phyloP scores from a whole-genome alignment of 2,113 vertebrate genomes.

The Mystacornis crossleyi region DNA sequence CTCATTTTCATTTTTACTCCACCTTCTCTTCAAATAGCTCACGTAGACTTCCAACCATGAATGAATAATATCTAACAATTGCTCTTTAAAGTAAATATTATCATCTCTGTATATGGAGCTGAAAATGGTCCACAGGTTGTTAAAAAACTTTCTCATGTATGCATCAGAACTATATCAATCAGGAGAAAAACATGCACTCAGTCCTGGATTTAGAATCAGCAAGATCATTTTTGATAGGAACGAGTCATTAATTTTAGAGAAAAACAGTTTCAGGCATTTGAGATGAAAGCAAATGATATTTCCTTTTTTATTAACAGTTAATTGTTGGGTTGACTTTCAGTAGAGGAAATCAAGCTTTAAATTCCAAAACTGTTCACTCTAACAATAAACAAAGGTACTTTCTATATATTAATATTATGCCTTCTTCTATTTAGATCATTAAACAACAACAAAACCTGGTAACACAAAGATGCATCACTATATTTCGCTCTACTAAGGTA shows the following conservation, averaged over 20 bases:
- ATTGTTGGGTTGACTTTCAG: neutral
- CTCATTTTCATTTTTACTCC: slow-evolving; percentile 39
- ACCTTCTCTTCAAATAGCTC: slow-evolving; percentile 22
- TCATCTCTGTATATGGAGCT: neutral
- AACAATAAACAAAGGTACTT: neutral
- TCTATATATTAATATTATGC: neutral
- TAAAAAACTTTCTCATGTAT: slow-evolving; percentile 2
- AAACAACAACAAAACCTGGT: neutral
- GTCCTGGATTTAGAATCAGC: neutral
- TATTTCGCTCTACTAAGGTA: neutral
- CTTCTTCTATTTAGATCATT: neutral
- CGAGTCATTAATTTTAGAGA: neutral
- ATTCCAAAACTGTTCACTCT: neutral
- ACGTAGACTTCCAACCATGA: neutral
- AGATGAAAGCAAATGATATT: neutral
- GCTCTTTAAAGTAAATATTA: slow-evolving; percentile 19
- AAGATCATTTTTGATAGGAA: neutral
- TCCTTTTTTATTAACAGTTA: neutral
- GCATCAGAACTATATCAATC: neutral
- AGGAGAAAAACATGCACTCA: neutral
- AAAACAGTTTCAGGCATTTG: neutral
- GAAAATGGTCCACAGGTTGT: neutral
- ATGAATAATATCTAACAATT: slow-evolving; percentile 14
- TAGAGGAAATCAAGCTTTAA: neutral
- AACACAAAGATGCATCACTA: neutral